Conservation (phyloP, 1,140 invertebrate species). For the Oryzaephilus surinamensis region DNA sequence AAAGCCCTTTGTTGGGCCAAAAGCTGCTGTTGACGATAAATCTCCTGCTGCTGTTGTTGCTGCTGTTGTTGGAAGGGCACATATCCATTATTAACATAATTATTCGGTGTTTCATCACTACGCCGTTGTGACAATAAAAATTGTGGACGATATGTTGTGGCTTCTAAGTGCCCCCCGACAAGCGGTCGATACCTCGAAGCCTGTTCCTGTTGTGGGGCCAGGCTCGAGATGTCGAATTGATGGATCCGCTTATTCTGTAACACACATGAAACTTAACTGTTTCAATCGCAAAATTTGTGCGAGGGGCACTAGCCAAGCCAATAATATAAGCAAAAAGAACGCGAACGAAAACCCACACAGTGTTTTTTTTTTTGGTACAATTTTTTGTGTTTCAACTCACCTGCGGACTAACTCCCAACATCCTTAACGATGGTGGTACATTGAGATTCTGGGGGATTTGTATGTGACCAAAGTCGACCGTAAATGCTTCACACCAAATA, state of each 20-base stretch:
- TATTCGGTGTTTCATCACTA: no score
- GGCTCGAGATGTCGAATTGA: conserved; percentile 20
- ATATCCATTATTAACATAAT: no score
- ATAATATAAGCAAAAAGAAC: no score
- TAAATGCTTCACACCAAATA: conserved; percentile 80
- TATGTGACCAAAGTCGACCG: conserved; percentile 83
- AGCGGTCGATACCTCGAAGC: conserved; percentile 18
- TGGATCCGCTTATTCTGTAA: conserved; percentile 33
- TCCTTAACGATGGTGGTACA: conserved; percentile 82
- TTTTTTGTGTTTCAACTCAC: conserved; percentile 43
- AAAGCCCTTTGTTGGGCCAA: no score
- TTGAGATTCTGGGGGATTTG: conserved; percentile 58
- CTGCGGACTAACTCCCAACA: conserved; percentile 87
- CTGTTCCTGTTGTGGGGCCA: conserved; percentile 14
- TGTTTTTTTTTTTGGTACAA: not conserved
- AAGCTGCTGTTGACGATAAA: conserved; percentile 11
- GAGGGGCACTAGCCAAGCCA: no score
- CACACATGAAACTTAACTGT: no score
- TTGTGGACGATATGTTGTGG: conserved; percentile 31
- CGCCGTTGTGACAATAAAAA: conserved; percentile 1
- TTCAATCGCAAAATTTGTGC: conserved; percentile 17
- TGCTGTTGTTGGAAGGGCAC: conserved; percentile 11
- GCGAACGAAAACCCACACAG: no score
- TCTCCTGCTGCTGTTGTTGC: conserved; percentile 10
- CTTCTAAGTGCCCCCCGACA: conserved; percentile 30